A percentile compares a stretch with the other conserved stretches of the same genome.
phyloP scores from a whole-genome alignment of 30 jellyfish, hydroid and myxozoan genomes.

The Aurelia coerulea region DNA sequence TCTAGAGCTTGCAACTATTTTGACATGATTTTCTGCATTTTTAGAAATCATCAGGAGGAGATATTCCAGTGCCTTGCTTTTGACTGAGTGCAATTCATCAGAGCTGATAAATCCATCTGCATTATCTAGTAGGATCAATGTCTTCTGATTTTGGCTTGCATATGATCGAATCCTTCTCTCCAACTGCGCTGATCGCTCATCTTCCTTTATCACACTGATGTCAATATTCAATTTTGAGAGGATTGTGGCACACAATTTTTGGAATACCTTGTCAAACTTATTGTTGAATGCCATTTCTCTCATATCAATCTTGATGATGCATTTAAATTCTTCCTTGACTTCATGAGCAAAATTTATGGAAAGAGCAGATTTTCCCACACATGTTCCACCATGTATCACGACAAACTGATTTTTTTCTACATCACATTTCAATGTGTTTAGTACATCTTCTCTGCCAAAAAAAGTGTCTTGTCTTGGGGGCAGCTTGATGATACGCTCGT shows the following conservation, averaged over 20 bases:
- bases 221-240: not conserved
- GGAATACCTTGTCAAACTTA: not conserved
- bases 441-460: constrained; percentile 3
- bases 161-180: not conserved
- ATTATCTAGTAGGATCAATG: not conserved
- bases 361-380: not conserved
- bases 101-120: not conserved
- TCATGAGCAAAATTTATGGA: not conserved
- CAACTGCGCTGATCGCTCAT: not conserved
- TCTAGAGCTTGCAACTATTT: constrained; percentile 2
- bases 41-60: not conserved
- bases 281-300: not conserved
- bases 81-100: not conserved
- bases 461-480: not conserved
- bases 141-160: not conserved
- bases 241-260: not conserved
- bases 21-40: not conserved
- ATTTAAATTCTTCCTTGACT: not conserved
- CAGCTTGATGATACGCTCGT: not conserved
- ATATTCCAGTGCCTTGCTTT: not conserved
- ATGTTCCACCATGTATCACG: not conserved
- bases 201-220: not conserved
- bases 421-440: not conserved
- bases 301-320: not conserved
- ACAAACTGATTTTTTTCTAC: not conserved